Evolutionary conservation across 2,888 invertebrate species (phyloP).

Genomic region (Elmis aenea): DNA sequence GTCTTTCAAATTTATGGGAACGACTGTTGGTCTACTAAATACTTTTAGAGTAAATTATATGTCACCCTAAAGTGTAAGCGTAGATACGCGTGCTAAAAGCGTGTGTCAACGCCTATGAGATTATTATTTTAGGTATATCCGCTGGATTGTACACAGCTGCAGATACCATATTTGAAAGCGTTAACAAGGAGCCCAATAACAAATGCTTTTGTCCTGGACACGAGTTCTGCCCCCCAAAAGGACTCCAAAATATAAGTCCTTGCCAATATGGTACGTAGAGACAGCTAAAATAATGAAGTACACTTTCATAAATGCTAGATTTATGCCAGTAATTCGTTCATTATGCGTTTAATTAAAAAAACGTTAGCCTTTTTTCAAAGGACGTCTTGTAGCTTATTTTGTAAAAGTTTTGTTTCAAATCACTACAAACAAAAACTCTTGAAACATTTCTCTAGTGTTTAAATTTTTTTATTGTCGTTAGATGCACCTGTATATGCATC

Average conservation of each 20-base stretch:
- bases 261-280: conserved; percentile 81
- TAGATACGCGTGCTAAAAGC: no score
- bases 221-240: conserved; percentile 63
- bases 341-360: no score
- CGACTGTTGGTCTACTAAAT: no score
- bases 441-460: not conserved
- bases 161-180: conserved; percentile 63
- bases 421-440: conserved; percentile 1
- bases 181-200: conserved; percentile 62
- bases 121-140: conserved; percentile 67
- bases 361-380: no score
- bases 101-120: no score
- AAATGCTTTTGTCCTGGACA: conserved; percentile 72
- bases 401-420: conserved; percentile 1
- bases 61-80: no score
- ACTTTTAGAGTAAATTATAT: no score
- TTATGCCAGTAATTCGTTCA: no score
- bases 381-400: conserved; percentile 6
- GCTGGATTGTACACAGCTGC: conserved; percentile 71
- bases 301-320: no score
- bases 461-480: conserved; percentile 39
- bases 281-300: no score
- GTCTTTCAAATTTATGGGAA: no score
- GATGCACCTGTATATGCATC: conserved; percentile 86
- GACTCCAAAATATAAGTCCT: conserved; percentile 80